Conservation (phyloP, 2,888 invertebrate species). For the Erynnis tages region DNA sequence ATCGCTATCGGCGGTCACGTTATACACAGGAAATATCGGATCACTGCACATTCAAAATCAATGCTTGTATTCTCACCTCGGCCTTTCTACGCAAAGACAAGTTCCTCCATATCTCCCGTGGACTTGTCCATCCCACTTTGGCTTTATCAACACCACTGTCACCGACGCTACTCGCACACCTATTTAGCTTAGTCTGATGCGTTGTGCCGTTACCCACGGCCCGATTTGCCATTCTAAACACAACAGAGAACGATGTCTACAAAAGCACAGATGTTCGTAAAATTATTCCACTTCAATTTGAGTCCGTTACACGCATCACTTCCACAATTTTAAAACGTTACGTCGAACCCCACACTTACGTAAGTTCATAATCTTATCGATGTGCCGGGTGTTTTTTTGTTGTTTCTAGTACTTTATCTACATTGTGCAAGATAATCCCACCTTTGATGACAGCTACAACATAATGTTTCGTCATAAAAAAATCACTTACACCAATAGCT, state of each 20-base stretch:
- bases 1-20: constrained; percentile 12
- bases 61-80: constrained; percentile 54
- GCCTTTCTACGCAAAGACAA: constrained; percentile 72
- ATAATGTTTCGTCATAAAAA: too few relatives aligned
- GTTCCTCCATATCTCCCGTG: constrained; percentile 76
- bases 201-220: constrained; percentile 53
- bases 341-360: constrained; percentile 9
- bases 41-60: constrained; percentile 19
- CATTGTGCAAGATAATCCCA: constrained; percentile 18
- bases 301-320: constrained; percentile 47
- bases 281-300: constrained; percentile 36
- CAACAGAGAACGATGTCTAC: constrained; percentile 39
- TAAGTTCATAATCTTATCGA: constrained; percentile 11
- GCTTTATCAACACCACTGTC: constrained; percentile 66
- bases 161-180: constrained; percentile 71
- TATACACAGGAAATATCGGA: constrained; percentile 17
- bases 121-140: constrained; percentile 75
- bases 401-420: constrained; percentile 13
- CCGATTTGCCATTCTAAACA: constrained; percentile 66
- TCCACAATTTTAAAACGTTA: constrained; percentile 25
- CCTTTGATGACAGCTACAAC: too few relatives aligned
- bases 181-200: constrained; percentile 60
- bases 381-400: constrained; percentile 3
- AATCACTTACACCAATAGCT: not conserved
- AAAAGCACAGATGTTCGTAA: constrained; percentile 24